Conservation (phyloP, 2,888 invertebrate species). For the Calameuta pallipes region DNA sequence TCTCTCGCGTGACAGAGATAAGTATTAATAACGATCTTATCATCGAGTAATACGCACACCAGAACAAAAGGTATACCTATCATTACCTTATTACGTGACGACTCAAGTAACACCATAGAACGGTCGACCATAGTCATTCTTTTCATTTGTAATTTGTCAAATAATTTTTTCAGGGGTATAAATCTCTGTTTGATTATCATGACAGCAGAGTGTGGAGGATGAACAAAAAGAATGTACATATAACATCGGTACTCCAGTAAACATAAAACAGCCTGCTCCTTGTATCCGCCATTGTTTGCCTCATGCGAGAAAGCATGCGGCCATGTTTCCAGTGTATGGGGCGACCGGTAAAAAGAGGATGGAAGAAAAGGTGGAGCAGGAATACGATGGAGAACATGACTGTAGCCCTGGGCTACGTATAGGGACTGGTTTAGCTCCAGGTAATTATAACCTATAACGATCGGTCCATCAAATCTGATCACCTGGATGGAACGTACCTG, state of each 20-base stretch:
- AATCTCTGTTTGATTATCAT: neutral
- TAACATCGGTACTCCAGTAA: neutral
- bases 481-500: conserved; percentile 31
- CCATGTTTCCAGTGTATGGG: conserved; percentile 59
- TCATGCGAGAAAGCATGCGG: conserved; percentile 59
- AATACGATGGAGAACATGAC: conserved; percentile 17
- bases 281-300: conserved; percentile 64
- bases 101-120: conserved; percentile 18
- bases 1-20: conserved; percentile 42
- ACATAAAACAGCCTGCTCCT: conserved; percentile 30
- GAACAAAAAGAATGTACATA: neutral
- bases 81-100: conserved; percentile 49
- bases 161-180: neutral
- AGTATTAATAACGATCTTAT: conserved; percentile 42
- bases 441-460: conserved; percentile 62
- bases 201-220: neutral
- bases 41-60: conserved; percentile 38
- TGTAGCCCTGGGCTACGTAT: conserved; percentile 22
- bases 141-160: neutral
- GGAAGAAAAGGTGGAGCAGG: conserved; percentile 31
- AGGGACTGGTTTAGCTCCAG: conserved; percentile 45
- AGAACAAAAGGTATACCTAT: conserved; percentile 46
- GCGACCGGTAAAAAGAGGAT: conserved; percentile 55
- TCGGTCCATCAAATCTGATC: conserved; percentile 61
- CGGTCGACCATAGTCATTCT: neutral